Evolutionary conservation across 2,888 invertebrate species (phyloP).

Genomic region (Polietes domitor): DNA sequence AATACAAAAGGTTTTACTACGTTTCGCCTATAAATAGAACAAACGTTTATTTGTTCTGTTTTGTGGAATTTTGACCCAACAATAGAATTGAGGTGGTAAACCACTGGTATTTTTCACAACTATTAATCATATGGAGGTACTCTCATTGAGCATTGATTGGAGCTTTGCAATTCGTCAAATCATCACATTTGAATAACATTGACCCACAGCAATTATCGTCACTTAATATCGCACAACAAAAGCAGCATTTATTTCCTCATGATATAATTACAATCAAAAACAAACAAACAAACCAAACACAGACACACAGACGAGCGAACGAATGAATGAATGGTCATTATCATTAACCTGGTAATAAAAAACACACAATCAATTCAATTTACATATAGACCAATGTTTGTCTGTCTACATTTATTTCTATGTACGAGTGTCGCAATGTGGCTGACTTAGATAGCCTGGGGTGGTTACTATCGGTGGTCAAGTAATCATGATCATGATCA

Average conservation of each 20-base stretch:
- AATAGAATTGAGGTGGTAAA: no score
- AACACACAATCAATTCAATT: not conserved
- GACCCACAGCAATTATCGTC: constrained; percentile 11
- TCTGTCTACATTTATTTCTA: not conserved
- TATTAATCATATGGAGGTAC: not conserved
- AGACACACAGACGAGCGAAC: not conserved
- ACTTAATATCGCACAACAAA: not conserved
- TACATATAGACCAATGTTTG: not conserved
- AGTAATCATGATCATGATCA: not conserved
- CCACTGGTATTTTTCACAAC: not conserved
- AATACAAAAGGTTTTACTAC: no score
- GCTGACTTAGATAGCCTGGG: not conserved
- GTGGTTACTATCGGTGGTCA: not conserved
- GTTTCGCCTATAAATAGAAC: no score
- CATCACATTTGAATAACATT: constrained; percentile 1
- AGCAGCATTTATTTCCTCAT: constrained; percentile 31
- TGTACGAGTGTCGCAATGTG: not conserved
- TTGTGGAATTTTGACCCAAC: no score
- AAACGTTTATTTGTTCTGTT: no score
- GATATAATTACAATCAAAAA: constrained; percentile 20
- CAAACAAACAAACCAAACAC: not conserved
- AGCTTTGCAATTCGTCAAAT: not conserved
- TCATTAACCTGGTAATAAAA: constrained; percentile 53
- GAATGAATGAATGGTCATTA: constrained; percentile 47
- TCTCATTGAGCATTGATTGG: not conserved